These are phyloP conservation scores for Cetoscarus ocellatus DNA, from an alignment of 2,797 vertebrate species.

Conservation along the genomic window DNA sequence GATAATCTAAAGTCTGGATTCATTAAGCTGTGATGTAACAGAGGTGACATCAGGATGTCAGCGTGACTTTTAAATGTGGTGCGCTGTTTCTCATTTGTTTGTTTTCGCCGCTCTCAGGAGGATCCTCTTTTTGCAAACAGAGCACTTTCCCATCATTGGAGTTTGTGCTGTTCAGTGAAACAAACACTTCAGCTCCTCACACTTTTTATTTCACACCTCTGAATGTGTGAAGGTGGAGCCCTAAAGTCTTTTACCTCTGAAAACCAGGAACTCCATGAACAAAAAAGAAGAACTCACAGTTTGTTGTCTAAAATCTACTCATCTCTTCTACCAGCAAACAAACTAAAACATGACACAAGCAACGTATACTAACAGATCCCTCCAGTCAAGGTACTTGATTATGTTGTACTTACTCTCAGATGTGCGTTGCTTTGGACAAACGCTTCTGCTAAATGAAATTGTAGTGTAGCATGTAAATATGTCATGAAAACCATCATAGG, in stretches of 20 bases:
- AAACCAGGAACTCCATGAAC: too few species aligned
- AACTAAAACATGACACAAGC: too few species aligned
- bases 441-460: too few species aligned
- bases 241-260: not conserved
- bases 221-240: slow-evolving; percentile 10
- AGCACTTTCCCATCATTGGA: slow-evolving; percentile 67
- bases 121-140: slow-evolving; percentile 50
- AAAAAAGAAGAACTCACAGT: too few species aligned
- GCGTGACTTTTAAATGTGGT: slow-evolving; percentile 46
- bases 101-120: slow-evolving; percentile 45
- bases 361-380: too few species aligned
- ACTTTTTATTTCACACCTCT: slow-evolving; percentile 26
- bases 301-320: too few species aligned
- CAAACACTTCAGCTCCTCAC: slow-evolving; percentile 22
- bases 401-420: too few species aligned
- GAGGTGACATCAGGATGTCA: slow-evolving; percentile 22
- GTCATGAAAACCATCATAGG: too few species aligned
- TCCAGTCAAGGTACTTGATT: too few species aligned
- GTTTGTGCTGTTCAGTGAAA: slow-evolving; percentile 59
- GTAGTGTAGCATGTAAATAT: too few species aligned
- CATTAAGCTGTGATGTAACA: slow-evolving; percentile 26
- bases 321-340: too few species aligned
- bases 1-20: slow-evolving; percentile 16
- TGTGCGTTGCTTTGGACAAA: too few species aligned
- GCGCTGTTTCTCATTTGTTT: slow-evolving; percentile 46